phyloP scores from a whole-genome alignment of 2,113 vertebrate genomes.

The Ardeotis arabs region DNA sequence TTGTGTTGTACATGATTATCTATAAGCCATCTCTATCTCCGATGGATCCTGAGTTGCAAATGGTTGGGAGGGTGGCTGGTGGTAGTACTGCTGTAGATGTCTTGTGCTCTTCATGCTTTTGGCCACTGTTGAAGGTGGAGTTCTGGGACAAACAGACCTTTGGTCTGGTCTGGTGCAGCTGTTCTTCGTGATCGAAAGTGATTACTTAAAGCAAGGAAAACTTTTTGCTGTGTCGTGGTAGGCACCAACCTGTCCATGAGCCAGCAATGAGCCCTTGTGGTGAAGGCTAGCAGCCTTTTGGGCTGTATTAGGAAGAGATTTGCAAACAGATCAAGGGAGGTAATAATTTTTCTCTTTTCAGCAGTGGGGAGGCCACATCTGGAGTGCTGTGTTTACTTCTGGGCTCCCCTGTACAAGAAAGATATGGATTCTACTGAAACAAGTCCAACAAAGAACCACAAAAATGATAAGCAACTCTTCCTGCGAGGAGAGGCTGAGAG shows the following conservation, averaged over 20 bases:
- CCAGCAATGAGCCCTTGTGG: background rate
- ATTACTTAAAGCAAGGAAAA: background rate
- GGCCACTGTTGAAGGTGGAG: background rate
- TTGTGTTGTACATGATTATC: background rate
- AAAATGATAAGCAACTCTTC: background rate
- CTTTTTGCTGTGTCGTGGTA: background rate
- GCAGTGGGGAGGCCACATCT: background rate
- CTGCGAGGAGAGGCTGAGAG: background rate
- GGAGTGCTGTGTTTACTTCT: background rate
- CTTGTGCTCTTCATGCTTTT: background rate
- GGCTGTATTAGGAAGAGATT: background rate
- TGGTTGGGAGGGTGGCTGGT: fast-evolving
- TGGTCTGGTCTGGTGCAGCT: background rate
- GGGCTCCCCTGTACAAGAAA: background rate
- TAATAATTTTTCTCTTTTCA: background rate
- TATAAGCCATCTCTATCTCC: background rate
- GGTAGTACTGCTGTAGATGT: background rate
- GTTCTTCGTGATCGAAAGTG: background rate
- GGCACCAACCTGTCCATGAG: background rate
- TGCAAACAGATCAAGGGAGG: background rate
- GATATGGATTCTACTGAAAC: background rate
- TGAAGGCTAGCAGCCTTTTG: background rate
- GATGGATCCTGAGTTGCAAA: background rate
- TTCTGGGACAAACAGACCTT: background rate
- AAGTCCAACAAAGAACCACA: background rate